Evolutionary conservation across 2,797 vertebrate genomes (phyloP).

Genomic region (Sebastolobus alascanus): DNA sequence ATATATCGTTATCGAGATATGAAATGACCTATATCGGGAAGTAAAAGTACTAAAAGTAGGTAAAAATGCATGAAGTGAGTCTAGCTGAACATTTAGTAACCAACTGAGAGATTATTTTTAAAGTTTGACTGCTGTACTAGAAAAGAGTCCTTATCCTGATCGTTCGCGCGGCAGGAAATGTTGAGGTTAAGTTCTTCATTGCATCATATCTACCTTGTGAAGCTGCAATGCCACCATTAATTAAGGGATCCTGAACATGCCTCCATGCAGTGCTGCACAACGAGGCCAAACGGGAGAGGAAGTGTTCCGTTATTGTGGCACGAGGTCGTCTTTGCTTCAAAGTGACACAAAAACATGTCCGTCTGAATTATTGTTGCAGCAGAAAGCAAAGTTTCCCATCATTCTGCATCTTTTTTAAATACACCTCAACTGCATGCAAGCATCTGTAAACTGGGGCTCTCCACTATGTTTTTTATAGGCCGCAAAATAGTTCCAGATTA

Average conservation of each 20-base stretch:
- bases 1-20: too few species aligned
- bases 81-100: rapidly evolving
- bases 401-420: slow-evolving; percentile 13
- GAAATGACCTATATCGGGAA: rapidly evolving
- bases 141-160: background rate
- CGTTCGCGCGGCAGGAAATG: background rate
- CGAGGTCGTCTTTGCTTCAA: slow-evolving; percentile 37
- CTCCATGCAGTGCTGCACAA: slow-evolving; percentile 18
- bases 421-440: background rate
- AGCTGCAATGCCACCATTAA: slow-evolving; percentile 20
- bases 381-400: background rate
- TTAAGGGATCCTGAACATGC: slow-evolving; percentile 32
- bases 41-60: too few species aligned
- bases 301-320: slow-evolving; percentile 20
- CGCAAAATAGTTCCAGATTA: background rate
- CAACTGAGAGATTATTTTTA: too few species aligned
- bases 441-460: background rate
- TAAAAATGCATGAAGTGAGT: too few species aligned
- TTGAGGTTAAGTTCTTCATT: background rate
- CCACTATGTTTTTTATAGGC: background rate
- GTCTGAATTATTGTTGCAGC: slow-evolving; percentile 20
- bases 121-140: background rate
- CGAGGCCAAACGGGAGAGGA: slow-evolving; percentile 30
- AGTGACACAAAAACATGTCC: slow-evolving; percentile 27
- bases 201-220: slow-evolving; percentile 7